Conservation (phyloP, 2,113 vertebrate genomes). For the Turdus rufiventris region DNA sequence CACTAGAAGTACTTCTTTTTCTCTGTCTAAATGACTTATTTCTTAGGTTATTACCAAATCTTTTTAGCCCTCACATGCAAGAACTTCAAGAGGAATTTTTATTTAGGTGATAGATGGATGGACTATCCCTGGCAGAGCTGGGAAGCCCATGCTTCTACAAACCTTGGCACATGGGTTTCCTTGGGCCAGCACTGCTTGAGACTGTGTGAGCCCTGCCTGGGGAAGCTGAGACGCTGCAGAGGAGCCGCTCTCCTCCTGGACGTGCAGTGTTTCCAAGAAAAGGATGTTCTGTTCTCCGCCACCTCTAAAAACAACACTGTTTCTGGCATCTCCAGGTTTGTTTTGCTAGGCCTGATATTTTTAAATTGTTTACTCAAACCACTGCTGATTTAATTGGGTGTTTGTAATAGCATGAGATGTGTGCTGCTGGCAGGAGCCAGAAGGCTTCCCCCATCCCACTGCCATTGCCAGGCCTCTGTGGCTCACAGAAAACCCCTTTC, state of each 20-base stretch:
- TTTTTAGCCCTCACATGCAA: not conserved
- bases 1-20: not conserved
- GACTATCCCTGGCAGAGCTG: not conserved
- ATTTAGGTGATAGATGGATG: not conserved
- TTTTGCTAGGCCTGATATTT: constrained; percentile 37
- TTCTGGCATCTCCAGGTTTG: constrained; percentile 5
- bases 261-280: not conserved
- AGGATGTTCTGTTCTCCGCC: not conserved
- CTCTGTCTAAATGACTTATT: not conserved
- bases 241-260: not conserved
- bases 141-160: not conserved
- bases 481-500: not conserved
- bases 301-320: constrained; percentile 30
- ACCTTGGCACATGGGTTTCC: not conserved
- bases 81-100: not conserved
- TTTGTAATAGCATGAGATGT: not conserved
- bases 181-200: not conserved
- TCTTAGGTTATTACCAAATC: not conserved
- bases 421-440: not conserved
- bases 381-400: not conserved
- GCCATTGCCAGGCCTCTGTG: not conserved
- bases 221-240: not conserved
- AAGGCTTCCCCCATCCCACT: not conserved
- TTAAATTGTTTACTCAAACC: constrained; percentile 46
- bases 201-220: not conserved